Evolutionary conservation across 2,113 vertebrate species (phyloP).

Genomic region (Megatriorchis doriae): DNA sequence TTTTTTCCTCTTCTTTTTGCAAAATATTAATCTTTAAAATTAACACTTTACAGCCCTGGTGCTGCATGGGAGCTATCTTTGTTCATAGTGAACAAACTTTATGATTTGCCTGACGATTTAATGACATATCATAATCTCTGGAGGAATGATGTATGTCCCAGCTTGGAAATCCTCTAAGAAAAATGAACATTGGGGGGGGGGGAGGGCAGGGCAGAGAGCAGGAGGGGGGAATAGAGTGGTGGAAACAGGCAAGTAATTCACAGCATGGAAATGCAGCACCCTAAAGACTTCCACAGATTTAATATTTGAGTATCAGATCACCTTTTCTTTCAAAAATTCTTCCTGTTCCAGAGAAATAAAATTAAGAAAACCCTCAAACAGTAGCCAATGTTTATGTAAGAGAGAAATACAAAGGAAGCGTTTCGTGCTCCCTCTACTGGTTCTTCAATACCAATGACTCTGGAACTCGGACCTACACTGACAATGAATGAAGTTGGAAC

Average conservation of each 20-base stretch:
- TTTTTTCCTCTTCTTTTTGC: neutral
- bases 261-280: neutral
- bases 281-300: neutral
- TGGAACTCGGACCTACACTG: accelerated
- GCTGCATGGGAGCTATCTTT: neutral
- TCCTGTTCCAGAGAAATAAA: neutral
- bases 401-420: neutral
- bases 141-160: neutral
- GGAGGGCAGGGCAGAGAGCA: neutral
- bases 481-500: neutral
- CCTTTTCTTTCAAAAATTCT: neutral
- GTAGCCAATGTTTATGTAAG: conserved; percentile 35
- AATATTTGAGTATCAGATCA: neutral
- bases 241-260: neutral
- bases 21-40: neutral
- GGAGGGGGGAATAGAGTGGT: neutral
- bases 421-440: conserved; percentile 53
- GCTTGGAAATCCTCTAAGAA: neutral
- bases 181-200: neutral
- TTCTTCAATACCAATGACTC: neutral
- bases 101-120: neutral
- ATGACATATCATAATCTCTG: neutral
- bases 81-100: neutral
- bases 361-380: neutral
- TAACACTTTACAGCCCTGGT: neutral